Conservation (phyloP, 2,797 vertebrate species). For the Gallinago stenura region DNA sequence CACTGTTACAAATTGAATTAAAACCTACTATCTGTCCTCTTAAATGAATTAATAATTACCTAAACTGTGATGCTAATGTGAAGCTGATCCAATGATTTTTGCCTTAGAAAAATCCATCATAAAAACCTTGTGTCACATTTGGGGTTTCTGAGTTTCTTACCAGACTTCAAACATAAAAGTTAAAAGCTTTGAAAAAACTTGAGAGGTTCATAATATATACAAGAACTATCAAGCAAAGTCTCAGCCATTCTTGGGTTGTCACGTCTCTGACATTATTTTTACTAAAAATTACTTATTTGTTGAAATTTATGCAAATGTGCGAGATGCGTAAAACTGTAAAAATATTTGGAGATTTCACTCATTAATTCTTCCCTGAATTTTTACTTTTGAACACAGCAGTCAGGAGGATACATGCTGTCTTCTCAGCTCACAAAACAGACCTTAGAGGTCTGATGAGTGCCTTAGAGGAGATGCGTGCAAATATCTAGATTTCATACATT, state of each 20-base stretch:
- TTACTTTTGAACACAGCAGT: neutral
- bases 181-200: slow-evolving; percentile 27
- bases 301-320: neutral
- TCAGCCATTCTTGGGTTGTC: neutral
- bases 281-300: neutral
- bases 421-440: neutral
- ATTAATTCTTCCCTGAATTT: neutral
- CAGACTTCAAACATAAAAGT: slow-evolving; percentile 21
- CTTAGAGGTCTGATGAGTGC: neutral
- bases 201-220: neutral
- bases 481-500: neutral
- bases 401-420: neutral
- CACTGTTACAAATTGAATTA: neutral
- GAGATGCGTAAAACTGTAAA: neutral
- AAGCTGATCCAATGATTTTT: neutral
- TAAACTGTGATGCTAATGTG: neutral
- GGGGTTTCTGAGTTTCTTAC: neutral
- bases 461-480: neutral
- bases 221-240: neutral
- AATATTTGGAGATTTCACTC: neutral
- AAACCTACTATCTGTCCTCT: neutral
- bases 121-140: neutral
- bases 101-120: neutral
- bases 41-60: slow-evolving; percentile 7
- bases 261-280: neutral